Conservation (phyloP, 2,888 invertebrate genomes). For the Pterostichus niger region DNA sequence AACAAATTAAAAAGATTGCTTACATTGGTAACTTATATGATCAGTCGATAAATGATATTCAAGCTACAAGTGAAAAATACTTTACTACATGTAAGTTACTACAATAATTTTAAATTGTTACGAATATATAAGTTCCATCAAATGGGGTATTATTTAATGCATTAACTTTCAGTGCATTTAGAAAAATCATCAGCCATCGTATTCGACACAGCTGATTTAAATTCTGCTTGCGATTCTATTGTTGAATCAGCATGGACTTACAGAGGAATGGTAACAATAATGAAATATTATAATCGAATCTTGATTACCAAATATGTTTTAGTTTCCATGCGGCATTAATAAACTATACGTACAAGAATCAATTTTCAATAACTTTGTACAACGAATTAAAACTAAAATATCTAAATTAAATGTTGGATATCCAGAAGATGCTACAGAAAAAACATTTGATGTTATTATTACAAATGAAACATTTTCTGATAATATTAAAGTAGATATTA, state of each 20-base stretch:
- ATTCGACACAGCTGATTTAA: slow-evolving; percentile 80
- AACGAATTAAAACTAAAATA: slow-evolving; percentile 76
- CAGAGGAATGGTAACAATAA: slow-evolving; percentile 77
- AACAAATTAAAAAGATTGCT: slow-evolving; percentile 42
- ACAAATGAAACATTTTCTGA: slow-evolving; percentile 74
- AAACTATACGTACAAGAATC: slow-evolving; percentile 80
- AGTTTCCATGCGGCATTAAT: slow-evolving; percentile 79
- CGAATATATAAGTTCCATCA: no score
- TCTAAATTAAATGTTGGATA: slow-evolving; percentile 72
- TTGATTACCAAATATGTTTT: slow-evolving; percentile 68
- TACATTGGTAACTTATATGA: slow-evolving; percentile 58
- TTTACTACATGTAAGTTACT: slow-evolving; percentile 43
- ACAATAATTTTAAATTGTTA: no score
- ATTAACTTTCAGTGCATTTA: slow-evolving; percentile 73
- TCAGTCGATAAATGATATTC: slow-evolving; percentile 26
- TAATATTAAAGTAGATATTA: slow-evolving; percentile 65
- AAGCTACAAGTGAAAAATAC: background rate
- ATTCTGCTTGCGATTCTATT: slow-evolving; percentile 79
- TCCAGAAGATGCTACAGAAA: slow-evolving; percentile 69
- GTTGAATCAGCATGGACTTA: slow-evolving; percentile 79
- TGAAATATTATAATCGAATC: background rate
- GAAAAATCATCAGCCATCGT: slow-evolving; percentile 78
- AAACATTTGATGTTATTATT: slow-evolving; percentile 75
- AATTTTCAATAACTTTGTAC: slow-evolving; percentile 76
- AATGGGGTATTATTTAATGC: no score